Evolutionary conservation across 2,113 vertebrate species (phyloP), one percentile per base, ranked within the genome.

Genomic region (Thamnaconus septentrionalis): DNA sequence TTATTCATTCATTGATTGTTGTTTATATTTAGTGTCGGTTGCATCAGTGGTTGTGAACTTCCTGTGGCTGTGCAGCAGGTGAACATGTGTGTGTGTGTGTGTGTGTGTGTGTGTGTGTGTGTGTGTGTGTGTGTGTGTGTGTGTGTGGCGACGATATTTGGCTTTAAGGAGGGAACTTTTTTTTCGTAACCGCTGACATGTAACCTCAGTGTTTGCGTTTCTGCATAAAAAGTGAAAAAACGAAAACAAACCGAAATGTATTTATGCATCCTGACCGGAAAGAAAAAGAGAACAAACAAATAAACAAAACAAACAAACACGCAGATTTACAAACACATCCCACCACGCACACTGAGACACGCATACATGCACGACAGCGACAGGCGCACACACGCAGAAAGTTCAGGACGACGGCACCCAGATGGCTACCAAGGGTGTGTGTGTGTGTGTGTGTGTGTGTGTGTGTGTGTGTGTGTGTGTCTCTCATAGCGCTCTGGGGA

Each of bases 401-500:
- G 56, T 50, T 55, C 79, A 66, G 8, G 50, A 40, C 0, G 4
- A 55, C 51, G 57, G 48, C 9, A 50, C 48, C 4, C 7, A 51
- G 44, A 67, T 3, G 8, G 40, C 40, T 55, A 9, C 12, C 57
- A 57, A 56, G 64, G 5, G 46, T 55, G 47, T 69, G 64, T 69
- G 64, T 50, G 18, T 31, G 18, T 31, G 18, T 31, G 18, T 31
- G 18, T 31, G 18, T 31, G 18, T 31, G 18, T 31, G 18, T 31
- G 18, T 31, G 18, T 31, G 18, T 31, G 18, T 31, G 18, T 31
- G 18, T 31, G 18, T 31, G 18, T 31, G 54, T 40, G 45, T 51
- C 39, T 78, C 42, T 98, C 93, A 98, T 81, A 99, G 94, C 0
- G 93, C 89, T 7, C 97, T 86, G 49, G 97, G 97, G 53, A 99